Evolutionary conservation across 2,113 vertebrate genomes (phyloP).

Genomic region (Spea bombifrons): DNA sequence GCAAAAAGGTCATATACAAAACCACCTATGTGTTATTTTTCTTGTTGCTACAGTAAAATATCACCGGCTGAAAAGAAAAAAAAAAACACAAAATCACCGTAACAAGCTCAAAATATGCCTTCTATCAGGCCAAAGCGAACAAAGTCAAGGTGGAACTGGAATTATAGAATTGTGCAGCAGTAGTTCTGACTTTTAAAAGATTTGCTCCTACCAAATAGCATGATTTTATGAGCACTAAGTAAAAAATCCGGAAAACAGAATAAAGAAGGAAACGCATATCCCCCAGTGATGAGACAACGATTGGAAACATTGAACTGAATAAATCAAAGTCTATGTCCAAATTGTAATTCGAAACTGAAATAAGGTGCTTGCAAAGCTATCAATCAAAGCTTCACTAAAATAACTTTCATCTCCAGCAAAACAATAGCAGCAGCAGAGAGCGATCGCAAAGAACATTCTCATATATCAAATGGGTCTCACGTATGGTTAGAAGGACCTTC

Average conservation of each 20-base stretch:
- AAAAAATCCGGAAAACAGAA: constrained; percentile 4
- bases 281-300: constrained; percentile 19
- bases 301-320: constrained; percentile 23
- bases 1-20: neutral
- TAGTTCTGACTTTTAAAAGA: constrained; percentile 7
- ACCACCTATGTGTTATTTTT: neutral
- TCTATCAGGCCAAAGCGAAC: too few species aligned
- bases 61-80: neutral
- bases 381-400: constrained; percentile 28
- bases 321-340: constrained; percentile 34
- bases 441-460: constrained; percentile 15
- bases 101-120: neutral
- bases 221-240: constrained; percentile 23
- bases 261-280: neutral
- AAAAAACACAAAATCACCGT: neutral
- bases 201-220: neutral
- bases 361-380: constrained; percentile 39
- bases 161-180: neutral
- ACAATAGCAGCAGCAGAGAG: constrained; percentile 30
- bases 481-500: constrained; percentile 2
- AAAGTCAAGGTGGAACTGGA: neutral
- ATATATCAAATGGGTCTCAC: constrained; percentile 18
- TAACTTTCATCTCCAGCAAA: constrained; percentile 19
- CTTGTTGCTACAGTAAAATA: neutral
- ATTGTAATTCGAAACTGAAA: constrained; percentile 43